These are phyloP conservation scores for Cataglyphis hispanica DNA, from an alignment of 1,140 invertebrate species.

Conservation along the genomic window DNA sequence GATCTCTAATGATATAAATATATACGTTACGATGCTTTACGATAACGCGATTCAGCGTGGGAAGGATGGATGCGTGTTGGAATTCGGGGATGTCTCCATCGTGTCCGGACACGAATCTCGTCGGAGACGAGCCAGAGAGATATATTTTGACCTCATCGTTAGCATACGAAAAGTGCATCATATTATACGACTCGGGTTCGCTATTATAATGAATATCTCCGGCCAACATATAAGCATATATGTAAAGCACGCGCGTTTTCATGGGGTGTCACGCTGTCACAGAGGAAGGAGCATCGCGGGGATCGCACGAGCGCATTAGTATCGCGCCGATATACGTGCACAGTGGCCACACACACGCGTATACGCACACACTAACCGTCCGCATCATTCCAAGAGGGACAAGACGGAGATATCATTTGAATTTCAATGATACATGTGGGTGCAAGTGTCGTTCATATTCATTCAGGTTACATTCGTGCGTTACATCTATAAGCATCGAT, in stretches of 20 bases:
- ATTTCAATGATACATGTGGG: constrained; percentile 85
- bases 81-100: constrained; percentile 75
- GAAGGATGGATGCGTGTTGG: constrained; percentile 41
- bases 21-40: not conserved
- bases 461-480: constrained; percentile 63
- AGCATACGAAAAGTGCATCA: constrained; percentile 83
- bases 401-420: constrained; percentile 80
- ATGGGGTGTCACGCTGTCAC: constrained; percentile 69
- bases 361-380: not conserved
- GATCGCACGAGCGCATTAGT: not conserved
- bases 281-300: constrained; percentile 26
- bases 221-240: constrained; percentile 76
- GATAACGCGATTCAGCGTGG: constrained; percentile 48
- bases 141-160: constrained; percentile 84
- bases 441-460: constrained; percentile 76
- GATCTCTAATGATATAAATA: not conserved
- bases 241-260: constrained; percentile 74
- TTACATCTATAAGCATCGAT: not conserved
- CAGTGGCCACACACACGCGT: constrained; percentile 20
- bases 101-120: constrained; percentile 67
- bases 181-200: constrained; percentile 76
- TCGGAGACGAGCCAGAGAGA: constrained; percentile 68
- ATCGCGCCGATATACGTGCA: constrained; percentile 12
- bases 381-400: constrained; percentile 4
- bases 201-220: constrained; percentile 81